These are phyloP conservation scores for Hemitrygon akajei DNA, from an alignment of 2,797 vertebrate genomes.

Conservation along the genomic window DNA sequence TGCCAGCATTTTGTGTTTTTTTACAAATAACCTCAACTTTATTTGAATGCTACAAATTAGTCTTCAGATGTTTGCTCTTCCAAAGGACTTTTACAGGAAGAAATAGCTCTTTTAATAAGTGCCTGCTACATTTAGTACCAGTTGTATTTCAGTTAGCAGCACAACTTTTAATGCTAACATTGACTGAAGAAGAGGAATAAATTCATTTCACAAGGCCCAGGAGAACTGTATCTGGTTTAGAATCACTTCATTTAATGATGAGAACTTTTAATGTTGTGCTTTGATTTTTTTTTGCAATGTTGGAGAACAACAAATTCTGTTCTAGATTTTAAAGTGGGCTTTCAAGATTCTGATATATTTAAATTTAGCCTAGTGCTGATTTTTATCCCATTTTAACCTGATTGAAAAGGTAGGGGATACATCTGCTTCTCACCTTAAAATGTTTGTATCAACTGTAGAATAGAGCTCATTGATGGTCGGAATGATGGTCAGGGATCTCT, in stretches of 20 bases:
- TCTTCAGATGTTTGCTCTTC: neutral
- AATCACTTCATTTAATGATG: neutral
- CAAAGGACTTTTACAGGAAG: neutral
- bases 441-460: neutral
- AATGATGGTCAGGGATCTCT: neutral
- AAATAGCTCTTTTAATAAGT: neutral
- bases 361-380: neutral
- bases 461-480: neutral
- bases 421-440: neutral
- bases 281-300: neutral
- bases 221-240: neutral
- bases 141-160: neutral
- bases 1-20: too few relatives aligned
- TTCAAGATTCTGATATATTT: neutral
- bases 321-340: neutral
- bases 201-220: neutral
- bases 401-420: neutral
- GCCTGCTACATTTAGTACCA: neutral
- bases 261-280: conserved; percentile 7
- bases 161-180: neutral
- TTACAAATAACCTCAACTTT: neutral
- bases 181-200: neutral
- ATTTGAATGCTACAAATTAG: neutral
- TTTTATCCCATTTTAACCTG: too few relatives aligned
- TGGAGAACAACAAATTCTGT: neutral